Conservation (phyloP, 2,797 vertebrate genomes). For the Taeniopygia guttata region DNA sequence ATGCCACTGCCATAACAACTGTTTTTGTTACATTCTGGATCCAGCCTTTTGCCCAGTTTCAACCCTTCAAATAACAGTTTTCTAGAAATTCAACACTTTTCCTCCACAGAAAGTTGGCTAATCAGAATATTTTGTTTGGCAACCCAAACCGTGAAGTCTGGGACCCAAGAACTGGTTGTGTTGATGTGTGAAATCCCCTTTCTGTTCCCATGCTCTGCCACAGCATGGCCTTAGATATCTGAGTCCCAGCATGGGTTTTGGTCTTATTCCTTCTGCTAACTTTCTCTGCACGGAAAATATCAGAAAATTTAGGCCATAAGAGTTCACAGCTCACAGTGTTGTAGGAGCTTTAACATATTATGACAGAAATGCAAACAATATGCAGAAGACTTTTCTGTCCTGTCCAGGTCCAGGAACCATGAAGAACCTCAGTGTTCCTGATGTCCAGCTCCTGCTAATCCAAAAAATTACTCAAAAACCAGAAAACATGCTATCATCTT, state of each 20-base stretch:
- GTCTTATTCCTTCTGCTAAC: neutral
- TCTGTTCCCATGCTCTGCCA: neutral
- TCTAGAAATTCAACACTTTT: neutral
- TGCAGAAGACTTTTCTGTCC: neutral
- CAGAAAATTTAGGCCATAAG: neutral
- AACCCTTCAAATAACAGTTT: neutral
- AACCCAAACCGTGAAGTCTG: neutral
- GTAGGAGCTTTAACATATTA: neutral
- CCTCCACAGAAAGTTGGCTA: neutral
- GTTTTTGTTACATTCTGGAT: neutral
- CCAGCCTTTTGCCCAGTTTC: neutral
- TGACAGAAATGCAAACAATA: neutral
- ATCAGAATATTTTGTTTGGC: neutral
- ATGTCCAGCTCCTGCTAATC: neutral
- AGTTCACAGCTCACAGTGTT: neutral
- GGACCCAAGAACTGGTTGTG: neutral
- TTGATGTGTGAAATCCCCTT: neutral
- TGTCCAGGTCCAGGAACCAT: neutral
- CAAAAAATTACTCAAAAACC: neutral
- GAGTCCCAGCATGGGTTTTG: neutral
- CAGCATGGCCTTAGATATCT: fast-evolving
- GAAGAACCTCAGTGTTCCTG: neutral
- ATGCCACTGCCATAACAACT: neutral
- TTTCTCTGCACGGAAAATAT: neutral
- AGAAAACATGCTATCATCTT: neutral